Percentiles rank a stretch among this genome's conserved stretches.
These are phyloP conservation scores for Zygothrica quintamaculata DNA, from an alignment of 2,888 invertebrate species.

Conservation along the genomic window DNA sequence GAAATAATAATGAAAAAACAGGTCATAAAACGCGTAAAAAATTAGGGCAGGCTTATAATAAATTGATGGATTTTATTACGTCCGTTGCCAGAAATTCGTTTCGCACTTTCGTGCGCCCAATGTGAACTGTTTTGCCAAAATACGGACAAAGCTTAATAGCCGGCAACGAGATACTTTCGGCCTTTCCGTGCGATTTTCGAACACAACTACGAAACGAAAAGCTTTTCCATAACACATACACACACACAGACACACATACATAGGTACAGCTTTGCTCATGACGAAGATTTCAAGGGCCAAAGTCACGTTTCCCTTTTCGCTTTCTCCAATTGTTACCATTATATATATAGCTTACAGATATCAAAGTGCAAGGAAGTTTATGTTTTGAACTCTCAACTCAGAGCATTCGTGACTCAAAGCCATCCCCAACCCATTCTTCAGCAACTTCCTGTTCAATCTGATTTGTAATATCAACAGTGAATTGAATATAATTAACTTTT, in stretches of 20 bases:
- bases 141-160: conserved; percentile 40
- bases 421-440: not conserved
- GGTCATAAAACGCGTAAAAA: conserved; percentile 12
- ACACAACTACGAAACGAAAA: conserved; percentile 27
- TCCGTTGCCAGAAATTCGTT: conserved; percentile 42
- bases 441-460: conserved; percentile 2
- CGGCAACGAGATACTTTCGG: conserved; percentile 32
- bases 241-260: conserved; percentile 6
- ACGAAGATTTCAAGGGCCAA: conserved; percentile 42
- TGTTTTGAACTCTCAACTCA: conserved; percentile 30
- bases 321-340: conserved; percentile 26
- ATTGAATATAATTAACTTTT: conserved; percentile 22
- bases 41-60: conserved; percentile 25
- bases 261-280: conserved; percentile 58
- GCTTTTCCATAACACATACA: conserved; percentile 28
- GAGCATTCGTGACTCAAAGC: not conserved
- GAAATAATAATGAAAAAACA: not conserved
- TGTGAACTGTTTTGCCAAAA: conserved; percentile 66
- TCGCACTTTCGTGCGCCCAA: conserved; percentile 62
- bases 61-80: conserved; percentile 14
- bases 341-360: conserved; percentile 4
- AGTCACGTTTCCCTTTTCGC: conserved; percentile 51
- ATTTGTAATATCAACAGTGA: conserved; percentile 18
- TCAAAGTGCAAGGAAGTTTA: conserved; percentile 7
- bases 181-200: conserved; percentile 49